A percentile compares a stretch with the other conserved stretches of the same genome.
Conservation (phyloP, 2,888 invertebrate genomes). For the Troilus luridus region DNA sequence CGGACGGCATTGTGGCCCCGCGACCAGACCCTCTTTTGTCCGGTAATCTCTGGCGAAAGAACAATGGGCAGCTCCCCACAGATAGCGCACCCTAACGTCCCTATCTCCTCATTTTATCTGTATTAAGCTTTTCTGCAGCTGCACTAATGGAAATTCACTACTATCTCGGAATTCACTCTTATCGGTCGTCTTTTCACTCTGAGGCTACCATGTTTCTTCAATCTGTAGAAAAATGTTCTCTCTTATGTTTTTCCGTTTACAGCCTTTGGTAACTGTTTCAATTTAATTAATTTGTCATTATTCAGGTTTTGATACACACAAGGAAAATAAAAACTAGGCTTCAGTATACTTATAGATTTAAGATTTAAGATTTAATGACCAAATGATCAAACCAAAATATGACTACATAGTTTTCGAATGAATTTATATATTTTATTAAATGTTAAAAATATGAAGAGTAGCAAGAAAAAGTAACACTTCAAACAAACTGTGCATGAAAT, state of each 20-base stretch:
- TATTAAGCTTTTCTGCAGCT: slow-evolving; percentile 51
- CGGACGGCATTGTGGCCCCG: not conserved
- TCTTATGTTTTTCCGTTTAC: not conserved
- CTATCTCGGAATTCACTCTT: slow-evolving; percentile 36
- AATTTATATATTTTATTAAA: too few relatives aligned
- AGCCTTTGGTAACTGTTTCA: not conserved
- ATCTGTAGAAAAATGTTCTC: too few relatives aligned
- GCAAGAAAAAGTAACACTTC: too few relatives aligned
- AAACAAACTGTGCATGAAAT: too few relatives aligned
- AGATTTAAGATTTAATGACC: too few relatives aligned
- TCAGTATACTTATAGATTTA: too few relatives aligned
- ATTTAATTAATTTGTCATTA: not conserved
- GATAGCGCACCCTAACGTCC: slow-evolving; percentile 38
- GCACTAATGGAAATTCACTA: slow-evolving; percentile 48
- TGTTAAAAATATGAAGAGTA: too few relatives aligned
- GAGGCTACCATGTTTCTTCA: not conserved
- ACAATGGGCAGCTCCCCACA: slow-evolving; percentile 51
- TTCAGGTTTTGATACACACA: not conserved
- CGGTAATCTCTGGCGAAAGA: slow-evolving; percentile 48
- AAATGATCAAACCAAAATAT: too few relatives aligned
- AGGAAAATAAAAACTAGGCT: too few relatives aligned
- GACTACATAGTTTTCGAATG: too few relatives aligned
- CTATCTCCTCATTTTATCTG: slow-evolving; percentile 57
- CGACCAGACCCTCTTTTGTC: slow-evolving; percentile 33
- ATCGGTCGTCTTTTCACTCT: slow-evolving; percentile 28